Conservation (phyloP, 2,888 invertebrate genomes). For the Ametastegia equiseti region DNA sequence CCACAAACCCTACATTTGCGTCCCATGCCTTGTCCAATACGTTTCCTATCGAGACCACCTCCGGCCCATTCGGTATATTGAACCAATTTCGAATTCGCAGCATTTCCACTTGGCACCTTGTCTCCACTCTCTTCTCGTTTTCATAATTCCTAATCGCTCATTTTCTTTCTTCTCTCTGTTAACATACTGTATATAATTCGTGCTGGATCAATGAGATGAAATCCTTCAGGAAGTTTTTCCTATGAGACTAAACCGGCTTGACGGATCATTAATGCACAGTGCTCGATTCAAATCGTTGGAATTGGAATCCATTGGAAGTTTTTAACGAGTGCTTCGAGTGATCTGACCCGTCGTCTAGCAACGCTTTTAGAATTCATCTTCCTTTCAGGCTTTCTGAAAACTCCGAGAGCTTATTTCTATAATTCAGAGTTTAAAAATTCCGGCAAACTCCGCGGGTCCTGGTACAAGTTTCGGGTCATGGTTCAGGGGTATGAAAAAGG, state of each 20-base stretch:
- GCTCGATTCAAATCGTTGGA: too few species aligned
- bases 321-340: neutral
- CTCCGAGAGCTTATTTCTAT: neutral
- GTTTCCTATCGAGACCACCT: neutral
- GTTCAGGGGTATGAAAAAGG: neutral
- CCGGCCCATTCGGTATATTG: neutral
- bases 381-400: too few species aligned
- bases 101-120: neutral
- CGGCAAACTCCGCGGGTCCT: neutral
- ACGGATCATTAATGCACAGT: neutral
- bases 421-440: neutral
- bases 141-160: neutral
- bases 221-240: neutral
- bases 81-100: neutral
- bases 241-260: neutral
- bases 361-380: slow-evolving; percentile 1
- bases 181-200: neutral
- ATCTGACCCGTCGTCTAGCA: neutral
- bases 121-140: neutral
- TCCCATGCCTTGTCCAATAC: neutral
- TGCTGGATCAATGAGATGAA: neutral
- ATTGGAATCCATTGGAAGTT: neutral
- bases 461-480: neutral
- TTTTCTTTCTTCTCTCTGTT: neutral
- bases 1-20: neutral